A percentile compares a stretch with the other conserved stretches of the same genome.
Conservation (phyloP, 2,888 invertebrate genomes). For the Drosophila mercatorum region DNA sequence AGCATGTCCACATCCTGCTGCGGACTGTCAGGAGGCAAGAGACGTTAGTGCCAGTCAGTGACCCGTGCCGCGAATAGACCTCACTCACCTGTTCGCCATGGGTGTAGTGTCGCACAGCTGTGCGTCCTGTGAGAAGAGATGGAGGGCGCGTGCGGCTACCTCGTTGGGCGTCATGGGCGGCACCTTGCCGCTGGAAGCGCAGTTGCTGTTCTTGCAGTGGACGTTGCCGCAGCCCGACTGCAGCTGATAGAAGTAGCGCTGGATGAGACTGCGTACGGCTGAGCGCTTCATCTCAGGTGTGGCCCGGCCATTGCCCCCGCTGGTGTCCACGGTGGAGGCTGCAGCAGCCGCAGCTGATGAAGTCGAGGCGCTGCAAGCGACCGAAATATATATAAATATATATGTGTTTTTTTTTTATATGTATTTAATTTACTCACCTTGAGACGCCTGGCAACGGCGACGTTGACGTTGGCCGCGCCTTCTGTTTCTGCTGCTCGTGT, state of each 20-base stretch:
- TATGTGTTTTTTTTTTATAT: not conserved
- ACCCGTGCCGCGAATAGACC: not conserved
- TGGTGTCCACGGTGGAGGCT: constrained; percentile 14
- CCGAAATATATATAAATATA: not conserved
- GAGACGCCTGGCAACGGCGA: constrained; percentile 41
- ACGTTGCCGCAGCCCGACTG: constrained; percentile 96
- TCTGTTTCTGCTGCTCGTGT: constrained; percentile 54
- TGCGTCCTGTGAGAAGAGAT: constrained; percentile 93
- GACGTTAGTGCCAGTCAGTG: not conserved
- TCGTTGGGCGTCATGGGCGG: constrained; percentile 92
- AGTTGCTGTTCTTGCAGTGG: constrained; percentile 93
- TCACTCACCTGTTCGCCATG: constrained; percentile 20
- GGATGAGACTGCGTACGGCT: constrained; percentile 93
- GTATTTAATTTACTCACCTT: constrained; percentile 25
- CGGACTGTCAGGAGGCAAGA: constrained; percentile 46
- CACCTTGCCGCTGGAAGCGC: constrained; percentile 96
- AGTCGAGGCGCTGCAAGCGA: constrained; percentile 53
- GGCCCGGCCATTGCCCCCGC: constrained; percentile 43
- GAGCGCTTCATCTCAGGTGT: constrained; percentile 89
- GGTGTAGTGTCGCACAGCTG: constrained; percentile 88
- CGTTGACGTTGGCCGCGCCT: constrained; percentile 43
- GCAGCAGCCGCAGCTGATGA: constrained; percentile 53
- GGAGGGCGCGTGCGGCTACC: constrained; percentile 95
- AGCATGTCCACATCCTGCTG: constrained; percentile 74
- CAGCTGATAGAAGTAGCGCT: constrained; percentile 96